phyloP scores from a whole-genome alignment of 1,140 invertebrate species.

The Thaumatotibia leucotreta region DNA sequence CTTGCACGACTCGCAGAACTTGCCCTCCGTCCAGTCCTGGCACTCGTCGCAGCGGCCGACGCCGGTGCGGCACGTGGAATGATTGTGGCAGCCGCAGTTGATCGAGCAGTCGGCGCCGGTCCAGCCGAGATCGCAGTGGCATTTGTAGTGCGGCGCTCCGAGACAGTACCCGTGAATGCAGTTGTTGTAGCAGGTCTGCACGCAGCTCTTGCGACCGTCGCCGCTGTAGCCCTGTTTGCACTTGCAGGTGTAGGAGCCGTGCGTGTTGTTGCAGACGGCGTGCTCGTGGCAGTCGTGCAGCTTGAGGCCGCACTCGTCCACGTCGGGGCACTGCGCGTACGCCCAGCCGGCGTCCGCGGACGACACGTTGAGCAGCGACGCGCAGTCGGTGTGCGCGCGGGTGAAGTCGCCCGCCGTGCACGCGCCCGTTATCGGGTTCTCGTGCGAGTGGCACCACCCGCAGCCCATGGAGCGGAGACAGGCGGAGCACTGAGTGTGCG shows the following conservation, averaged over 20 bases:
- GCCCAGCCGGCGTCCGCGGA: conserved; percentile 85
- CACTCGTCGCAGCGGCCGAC: conserved; percentile 94
- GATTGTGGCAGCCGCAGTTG: conserved; percentile 95
- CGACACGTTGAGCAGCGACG: conserved; percentile 76
- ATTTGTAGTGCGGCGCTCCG: conserved; percentile 88
- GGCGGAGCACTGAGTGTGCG: conserved; percentile 85
- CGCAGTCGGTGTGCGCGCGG: conserved; percentile 82
- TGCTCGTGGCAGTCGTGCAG: conserved; percentile 93
- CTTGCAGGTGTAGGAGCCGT: conserved; percentile 92
- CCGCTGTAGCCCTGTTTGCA: conserved; percentile 92
- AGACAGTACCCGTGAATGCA: conserved; percentile 94
- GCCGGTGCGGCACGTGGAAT: conserved; percentile 88
- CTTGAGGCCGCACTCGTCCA: conserved; percentile 93
- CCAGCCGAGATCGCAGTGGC: conserved; percentile 95
- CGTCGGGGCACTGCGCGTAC: conserved; percentile 94
- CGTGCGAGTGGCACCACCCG: conserved; percentile 94
- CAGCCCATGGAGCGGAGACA: conserved; percentile 91
- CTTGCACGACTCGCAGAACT: conserved; percentile 89
- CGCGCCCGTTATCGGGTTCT: conserved; percentile 90
- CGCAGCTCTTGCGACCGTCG: conserved; percentile 88
- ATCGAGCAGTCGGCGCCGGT: conserved; percentile 92
- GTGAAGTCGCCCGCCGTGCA: conserved; percentile 90
- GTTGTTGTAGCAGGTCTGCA: conserved; percentile 92
- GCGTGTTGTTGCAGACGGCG: conserved; percentile 94
- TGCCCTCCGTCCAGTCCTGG: conserved; percentile 91